phyloP scores from a whole-genome alignment of 2,888 invertebrate species.

The Nomada ruficornis region DNA sequence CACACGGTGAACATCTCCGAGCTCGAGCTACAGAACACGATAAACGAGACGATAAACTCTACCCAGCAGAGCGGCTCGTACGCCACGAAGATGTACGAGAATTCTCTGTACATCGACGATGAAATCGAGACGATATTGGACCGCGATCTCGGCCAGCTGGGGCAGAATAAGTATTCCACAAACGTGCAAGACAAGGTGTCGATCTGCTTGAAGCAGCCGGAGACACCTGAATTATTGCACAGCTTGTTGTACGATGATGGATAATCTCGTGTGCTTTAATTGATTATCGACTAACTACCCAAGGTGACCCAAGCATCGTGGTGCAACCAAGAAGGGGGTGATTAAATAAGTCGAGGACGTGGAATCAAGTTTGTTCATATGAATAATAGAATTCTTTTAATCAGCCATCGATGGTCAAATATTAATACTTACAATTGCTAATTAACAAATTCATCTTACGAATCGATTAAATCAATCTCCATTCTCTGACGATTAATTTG shows the following conservation, averaged over 20 bases:
- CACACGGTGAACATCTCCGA: conserved; percentile 79
- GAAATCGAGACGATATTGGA: conserved; percentile 80
- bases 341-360: too few relatives aligned
- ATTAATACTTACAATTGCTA: too few relatives aligned
- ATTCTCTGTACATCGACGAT: conserved; percentile 79
- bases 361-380: too few relatives aligned
- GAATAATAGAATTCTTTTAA: too few relatives aligned
- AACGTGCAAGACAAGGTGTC: conserved; percentile 75
- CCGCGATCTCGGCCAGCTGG: conserved; percentile 77
- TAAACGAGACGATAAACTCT: conserved; percentile 81
- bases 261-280: conserved; percentile 11
- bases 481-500: too few relatives aligned
- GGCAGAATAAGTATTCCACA: conserved; percentile 73
- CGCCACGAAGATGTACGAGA: conserved; percentile 77
- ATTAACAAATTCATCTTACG: too few relatives aligned
- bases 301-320: not conserved
- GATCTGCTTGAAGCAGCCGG: conserved; percentile 80
- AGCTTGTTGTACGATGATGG: conserved; percentile 79
- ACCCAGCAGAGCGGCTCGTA: conserved; percentile 75
- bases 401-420: too few relatives aligned
- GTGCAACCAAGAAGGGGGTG: not conserved
- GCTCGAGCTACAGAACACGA: conserved; percentile 80
- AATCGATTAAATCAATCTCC: too few relatives aligned
- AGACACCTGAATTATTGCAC: conserved; percentile 80
- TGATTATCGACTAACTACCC: not conserved